A percentile compares a stretch with the other conserved stretches of the same genome.
phyloP scores from a whole-genome alignment of 2,797 vertebrate genomes.

The Onychomys arenicola region DNA sequence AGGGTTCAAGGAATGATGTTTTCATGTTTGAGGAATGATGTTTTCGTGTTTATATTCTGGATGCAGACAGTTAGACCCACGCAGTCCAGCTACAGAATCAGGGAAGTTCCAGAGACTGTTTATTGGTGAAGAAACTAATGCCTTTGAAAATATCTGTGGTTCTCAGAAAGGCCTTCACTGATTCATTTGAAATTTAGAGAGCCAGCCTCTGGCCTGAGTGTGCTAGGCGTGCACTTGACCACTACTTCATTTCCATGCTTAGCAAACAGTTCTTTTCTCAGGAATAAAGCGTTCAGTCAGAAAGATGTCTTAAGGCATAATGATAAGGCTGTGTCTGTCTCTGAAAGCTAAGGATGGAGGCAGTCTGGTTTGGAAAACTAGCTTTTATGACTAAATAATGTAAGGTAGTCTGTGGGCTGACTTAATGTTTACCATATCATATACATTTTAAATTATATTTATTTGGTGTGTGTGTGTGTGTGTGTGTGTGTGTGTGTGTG shows the following conservation, averaged over 20 bases:
- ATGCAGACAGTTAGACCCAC: not conserved
- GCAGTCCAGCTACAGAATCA: not conserved
- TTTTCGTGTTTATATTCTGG: not conserved
- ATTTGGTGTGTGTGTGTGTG: not conserved
- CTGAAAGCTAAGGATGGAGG: slow-evolving; percentile 1
- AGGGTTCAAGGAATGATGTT: not conserved
- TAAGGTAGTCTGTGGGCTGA: not conserved
- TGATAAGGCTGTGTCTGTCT: not conserved
- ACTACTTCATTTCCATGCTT: not conserved
- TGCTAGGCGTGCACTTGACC: not conserved
- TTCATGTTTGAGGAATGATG: not conserved
- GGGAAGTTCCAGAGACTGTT: not conserved
- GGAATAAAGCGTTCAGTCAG: slow-evolving; percentile 9
- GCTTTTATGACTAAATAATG: not conserved
- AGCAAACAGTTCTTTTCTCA: not conserved
- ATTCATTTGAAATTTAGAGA: not conserved
- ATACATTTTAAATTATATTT: not conserved
- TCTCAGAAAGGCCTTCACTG: not conserved
- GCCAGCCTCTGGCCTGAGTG: not conserved
- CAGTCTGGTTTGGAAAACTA: slow-evolving; percentile 26
- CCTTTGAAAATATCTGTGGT: not conserved
- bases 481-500: too few species aligned
- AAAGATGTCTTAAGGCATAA: not conserved
- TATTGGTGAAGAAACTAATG: not conserved
- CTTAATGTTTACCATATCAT: not conserved